These are phyloP conservation scores for Spodoptera littoralis DNA, from an alignment of 2,888 invertebrate species.

Conservation along the genomic window DNA sequence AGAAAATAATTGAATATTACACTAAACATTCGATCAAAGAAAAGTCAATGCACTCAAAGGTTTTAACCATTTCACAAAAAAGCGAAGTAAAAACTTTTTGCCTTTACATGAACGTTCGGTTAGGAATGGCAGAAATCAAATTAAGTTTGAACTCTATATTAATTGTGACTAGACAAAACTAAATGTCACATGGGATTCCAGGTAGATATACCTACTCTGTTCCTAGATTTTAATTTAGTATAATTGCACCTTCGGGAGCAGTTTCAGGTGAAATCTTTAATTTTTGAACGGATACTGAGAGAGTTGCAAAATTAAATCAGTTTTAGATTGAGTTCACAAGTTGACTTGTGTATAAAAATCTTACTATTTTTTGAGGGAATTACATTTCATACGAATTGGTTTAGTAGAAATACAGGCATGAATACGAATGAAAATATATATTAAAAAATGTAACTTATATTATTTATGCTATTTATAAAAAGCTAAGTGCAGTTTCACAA, in stretches of 20 bases:
- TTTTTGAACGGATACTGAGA: constrained; percentile 24
- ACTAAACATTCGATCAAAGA: constrained; percentile 16
- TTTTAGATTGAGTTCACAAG: background rate
- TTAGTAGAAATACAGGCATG: too few relatives aligned
- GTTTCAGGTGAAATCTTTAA: constrained; percentile 30
- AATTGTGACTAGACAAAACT: constrained; percentile 7
- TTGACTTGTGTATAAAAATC: background rate
- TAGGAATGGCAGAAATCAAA: constrained; percentile 21
- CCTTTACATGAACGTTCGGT: constrained; percentile 14
- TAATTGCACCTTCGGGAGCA: constrained; percentile 32
- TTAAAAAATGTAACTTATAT: too few relatives aligned
- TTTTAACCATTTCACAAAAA: constrained; percentile 26
- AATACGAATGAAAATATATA: too few relatives aligned
- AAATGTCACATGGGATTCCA: constrained; percentile 6
- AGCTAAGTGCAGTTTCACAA: too few relatives aligned
- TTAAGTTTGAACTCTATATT: constrained; percentile 9
- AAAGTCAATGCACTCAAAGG: constrained; percentile 17
- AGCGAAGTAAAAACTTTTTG: constrained; percentile 11
- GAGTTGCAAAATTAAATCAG: constrained; percentile 14
- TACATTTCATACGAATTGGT: too few relatives aligned
- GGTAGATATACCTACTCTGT: constrained; percentile 10
- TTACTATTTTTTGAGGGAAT: too few relatives aligned
- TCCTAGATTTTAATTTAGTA: constrained; percentile 39
- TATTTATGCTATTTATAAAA: too few relatives aligned
- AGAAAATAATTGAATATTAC: too few relatives aligned